Conservation (phyloP, 2,797 vertebrate species). For the Malacoctenus gilli region DNA sequence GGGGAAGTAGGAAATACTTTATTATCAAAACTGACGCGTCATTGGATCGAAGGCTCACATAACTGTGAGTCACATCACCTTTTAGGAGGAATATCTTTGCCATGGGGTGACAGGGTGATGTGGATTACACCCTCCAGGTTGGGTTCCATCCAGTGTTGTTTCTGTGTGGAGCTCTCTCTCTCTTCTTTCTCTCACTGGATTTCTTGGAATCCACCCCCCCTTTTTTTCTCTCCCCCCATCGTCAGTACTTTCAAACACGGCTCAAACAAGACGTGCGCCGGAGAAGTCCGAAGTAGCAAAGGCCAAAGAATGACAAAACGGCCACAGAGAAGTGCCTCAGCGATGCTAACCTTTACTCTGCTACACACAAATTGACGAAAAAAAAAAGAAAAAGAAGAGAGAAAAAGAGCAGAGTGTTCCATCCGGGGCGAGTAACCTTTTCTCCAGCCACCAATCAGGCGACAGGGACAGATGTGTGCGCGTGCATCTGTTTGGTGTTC, state of each 20-base stretch:
- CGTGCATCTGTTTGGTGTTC: conserved; percentile 42
- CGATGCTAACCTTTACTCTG: conserved; percentile 70
- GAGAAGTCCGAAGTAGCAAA: conserved; percentile 51
- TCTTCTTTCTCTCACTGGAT: too few relatives aligned
- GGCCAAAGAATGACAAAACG: conserved; percentile 40
- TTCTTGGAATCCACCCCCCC: too few relatives aligned
- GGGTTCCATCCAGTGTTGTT: too few relatives aligned
- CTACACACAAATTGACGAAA: conserved; percentile 65
- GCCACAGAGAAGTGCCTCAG: conserved; percentile 46
- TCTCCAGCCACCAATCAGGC: conserved; percentile 56
- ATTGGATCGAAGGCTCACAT: too few relatives aligned
- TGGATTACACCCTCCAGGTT: too few relatives aligned
- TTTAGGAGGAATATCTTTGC: too few relatives aligned
- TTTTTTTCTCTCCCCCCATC: not conserved
- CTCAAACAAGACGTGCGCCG: conserved; percentile 24
- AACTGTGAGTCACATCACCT: too few relatives aligned
- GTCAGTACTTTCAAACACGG: not conserved
- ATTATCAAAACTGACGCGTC: too few relatives aligned
- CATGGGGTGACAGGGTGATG: too few relatives aligned
- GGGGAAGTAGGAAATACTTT: too few relatives aligned
- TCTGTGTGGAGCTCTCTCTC: too few relatives aligned
- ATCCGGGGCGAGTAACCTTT: conserved; percentile 73
- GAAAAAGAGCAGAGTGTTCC: conserved; percentile 66
- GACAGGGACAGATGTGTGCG: conserved; percentile 24
- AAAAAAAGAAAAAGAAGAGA: conserved; percentile 48